Conservation (phyloP, 2,888 invertebrate species). For the Baccha elongata region DNA sequence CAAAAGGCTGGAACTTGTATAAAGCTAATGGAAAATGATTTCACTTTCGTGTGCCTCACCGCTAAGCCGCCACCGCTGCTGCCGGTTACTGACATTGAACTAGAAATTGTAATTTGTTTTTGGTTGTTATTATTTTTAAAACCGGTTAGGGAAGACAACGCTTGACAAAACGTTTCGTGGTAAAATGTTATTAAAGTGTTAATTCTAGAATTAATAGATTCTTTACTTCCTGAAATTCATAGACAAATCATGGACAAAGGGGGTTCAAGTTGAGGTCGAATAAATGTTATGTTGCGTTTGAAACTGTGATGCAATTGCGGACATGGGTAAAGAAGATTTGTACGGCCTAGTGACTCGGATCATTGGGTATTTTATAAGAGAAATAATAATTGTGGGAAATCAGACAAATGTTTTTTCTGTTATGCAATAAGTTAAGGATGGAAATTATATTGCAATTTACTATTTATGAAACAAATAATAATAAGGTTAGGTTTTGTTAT, state of each 20-base stretch:
- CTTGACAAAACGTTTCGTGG: constrained; percentile 16
- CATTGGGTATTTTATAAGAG: not conserved
- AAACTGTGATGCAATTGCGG: constrained; percentile 35
- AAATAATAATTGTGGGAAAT: constrained; percentile 21
- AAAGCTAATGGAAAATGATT: constrained; percentile 43
- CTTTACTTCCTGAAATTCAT: constrained; percentile 14
- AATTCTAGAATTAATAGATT: constrained; percentile 21
- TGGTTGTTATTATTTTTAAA: constrained; percentile 22
- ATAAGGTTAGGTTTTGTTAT: too few species aligned
- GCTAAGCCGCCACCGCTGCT: not conserved
- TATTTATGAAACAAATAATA: not conserved
- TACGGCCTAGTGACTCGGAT: constrained; percentile 34
- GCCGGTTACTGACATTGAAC: constrained; percentile 68
- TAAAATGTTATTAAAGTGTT: constrained; percentile 19
- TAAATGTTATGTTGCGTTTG: not conserved
- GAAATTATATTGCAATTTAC: not conserved
- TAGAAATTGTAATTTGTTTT: constrained; percentile 60
- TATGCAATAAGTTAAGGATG: constrained; percentile 20
- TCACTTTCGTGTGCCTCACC: constrained; percentile 42
- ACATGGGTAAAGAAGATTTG: not conserved
- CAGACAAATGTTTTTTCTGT: not conserved
- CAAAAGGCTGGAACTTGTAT: constrained; percentile 39
- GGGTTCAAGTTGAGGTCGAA: not conserved
- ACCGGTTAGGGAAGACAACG: constrained; percentile 30
- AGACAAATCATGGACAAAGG: not conserved